Percentiles rank a stretch among this genome's conserved stretches.
Evolutionary conservation across 2,113 vertebrate species (phyloP).

Genomic region (Axis porcinus): DNA sequence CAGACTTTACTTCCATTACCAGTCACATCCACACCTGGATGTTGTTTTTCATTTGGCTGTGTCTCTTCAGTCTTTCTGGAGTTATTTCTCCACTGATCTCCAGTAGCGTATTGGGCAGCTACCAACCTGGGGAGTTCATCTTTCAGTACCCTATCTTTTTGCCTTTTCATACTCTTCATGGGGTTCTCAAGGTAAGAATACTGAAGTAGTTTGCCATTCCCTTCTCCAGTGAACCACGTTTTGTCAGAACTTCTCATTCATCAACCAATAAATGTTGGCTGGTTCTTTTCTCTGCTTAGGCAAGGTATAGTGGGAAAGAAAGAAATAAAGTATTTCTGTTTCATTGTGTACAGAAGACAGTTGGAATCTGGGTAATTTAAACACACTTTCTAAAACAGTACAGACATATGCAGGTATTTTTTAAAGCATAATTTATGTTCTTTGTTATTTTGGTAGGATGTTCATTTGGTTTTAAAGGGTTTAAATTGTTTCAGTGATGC

Average conservation of each 20-base stretch:
- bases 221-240: background rate
- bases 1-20: background rate
- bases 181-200: background rate
- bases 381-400: background rate
- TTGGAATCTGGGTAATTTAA: background rate
- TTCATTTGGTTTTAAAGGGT: background rate
- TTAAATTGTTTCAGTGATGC: background rate
- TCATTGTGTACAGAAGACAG: background rate
- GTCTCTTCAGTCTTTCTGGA: background rate
- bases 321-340: constrained; percentile 14
- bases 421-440: background rate
- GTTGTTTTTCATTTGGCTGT: background rate
- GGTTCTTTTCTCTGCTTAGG: background rate
- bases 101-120: background rate
- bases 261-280: background rate
- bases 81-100: background rate
- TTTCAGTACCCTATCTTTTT: background rate
- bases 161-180: background rate
- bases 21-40: background rate
- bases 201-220: background rate
- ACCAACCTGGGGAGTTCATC: background rate
- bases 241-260: background rate
- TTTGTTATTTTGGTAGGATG: background rate
- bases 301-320: background rate
- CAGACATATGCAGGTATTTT: background rate